These are phyloP conservation scores for Isichthys henryi DNA, from an alignment of 2,113 vertebrate species.

Conservation along the genomic window DNA sequence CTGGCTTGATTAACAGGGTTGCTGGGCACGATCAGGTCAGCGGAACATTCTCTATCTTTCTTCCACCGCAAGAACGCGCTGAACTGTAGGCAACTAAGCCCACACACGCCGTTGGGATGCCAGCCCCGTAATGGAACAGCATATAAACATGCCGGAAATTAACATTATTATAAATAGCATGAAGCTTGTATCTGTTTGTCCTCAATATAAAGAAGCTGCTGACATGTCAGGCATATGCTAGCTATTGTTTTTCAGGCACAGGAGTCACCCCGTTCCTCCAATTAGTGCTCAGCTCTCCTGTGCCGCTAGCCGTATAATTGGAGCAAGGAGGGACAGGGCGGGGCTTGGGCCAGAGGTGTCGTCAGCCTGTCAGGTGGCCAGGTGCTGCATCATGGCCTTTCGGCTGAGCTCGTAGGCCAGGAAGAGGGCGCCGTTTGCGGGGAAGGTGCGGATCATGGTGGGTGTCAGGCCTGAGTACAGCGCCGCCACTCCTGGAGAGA, in stretches of 20 bases:
- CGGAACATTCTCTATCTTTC: neutral
- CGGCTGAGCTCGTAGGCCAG: constrained; percentile 84
- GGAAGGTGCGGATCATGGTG: constrained; percentile 88
- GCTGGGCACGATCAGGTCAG: neutral
- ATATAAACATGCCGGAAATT: neutral
- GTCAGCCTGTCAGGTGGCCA: constrained; percentile 43
- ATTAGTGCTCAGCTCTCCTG: neutral
- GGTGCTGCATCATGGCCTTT: constrained; percentile 83
- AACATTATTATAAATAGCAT: neutral
- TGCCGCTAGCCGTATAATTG: neutral
- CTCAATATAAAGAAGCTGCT: neutral
- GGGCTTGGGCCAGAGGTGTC: neutral
- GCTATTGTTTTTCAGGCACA: neutral
- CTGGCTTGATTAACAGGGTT: neutral
- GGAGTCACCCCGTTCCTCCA: neutral
- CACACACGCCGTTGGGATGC: neutral
- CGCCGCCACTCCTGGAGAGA: constrained; percentile 66
- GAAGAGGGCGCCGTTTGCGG: constrained; percentile 86
- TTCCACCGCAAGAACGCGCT: neutral
- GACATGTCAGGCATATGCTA: neutral
- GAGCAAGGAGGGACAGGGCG: neutral
- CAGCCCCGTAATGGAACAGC: neutral
- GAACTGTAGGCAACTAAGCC: neutral
- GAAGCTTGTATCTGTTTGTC: neutral
- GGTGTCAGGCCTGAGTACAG: constrained; percentile 92